Evolutionary conservation across 1,140 invertebrate species (phyloP).

Genomic region (Brachionus koreanus): DNA sequence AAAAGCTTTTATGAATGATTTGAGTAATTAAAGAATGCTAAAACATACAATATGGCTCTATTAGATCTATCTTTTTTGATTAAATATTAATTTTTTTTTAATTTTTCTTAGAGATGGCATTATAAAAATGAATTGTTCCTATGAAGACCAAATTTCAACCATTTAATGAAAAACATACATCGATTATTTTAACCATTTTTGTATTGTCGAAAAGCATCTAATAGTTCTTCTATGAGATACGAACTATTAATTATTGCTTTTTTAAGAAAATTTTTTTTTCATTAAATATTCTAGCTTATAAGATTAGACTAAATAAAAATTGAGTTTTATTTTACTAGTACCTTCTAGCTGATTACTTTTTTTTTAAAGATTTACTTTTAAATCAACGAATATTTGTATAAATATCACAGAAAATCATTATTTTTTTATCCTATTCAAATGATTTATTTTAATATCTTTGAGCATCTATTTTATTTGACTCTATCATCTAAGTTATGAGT

Average conservation of each 20-base stretch:
- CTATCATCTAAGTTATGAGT: background rate
- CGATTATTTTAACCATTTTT: background rate
- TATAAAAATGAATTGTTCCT: constrained; percentile 7
- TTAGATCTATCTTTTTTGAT: background rate
- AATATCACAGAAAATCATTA: background rate
- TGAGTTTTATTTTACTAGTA: background rate
- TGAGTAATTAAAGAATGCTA: background rate
- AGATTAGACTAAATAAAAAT: background rate
- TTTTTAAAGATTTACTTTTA: background rate
- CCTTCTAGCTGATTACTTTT: background rate
- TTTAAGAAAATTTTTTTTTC: background rate
- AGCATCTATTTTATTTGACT: background rate
- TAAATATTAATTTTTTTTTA: background rate
- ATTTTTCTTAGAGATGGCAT: constrained; percentile 25
- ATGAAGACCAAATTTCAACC: background rate
- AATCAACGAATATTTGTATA: constrained; percentile 2
- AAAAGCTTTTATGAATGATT: background rate
- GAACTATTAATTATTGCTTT: background rate
- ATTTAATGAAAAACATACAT: background rate
- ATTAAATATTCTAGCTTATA: background rate
- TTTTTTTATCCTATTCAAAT: background rate
- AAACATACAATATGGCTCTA: background rate
- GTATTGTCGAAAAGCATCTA: background rate
- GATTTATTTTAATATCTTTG: background rate
- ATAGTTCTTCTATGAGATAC: constrained; percentile 16